Conservation (phyloP, 2,797 vertebrate genomes). For the Ciconia nigra region DNA sequence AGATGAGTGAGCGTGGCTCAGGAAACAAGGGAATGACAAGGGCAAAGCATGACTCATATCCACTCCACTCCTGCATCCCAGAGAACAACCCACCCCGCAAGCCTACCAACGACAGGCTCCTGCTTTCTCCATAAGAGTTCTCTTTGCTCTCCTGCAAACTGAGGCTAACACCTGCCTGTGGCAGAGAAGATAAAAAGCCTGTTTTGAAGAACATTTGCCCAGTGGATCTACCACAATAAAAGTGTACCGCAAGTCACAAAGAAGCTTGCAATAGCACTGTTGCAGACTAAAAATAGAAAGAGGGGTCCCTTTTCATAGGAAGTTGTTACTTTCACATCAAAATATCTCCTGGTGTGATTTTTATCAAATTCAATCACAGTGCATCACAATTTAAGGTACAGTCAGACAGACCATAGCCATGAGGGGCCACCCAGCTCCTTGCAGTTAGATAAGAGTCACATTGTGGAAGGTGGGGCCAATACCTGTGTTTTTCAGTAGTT, state of each 20-base stretch:
- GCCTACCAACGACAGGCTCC: background rate
- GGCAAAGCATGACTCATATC: slow-evolving; percentile 18
- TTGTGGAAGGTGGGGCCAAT: background rate
- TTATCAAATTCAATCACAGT: background rate
- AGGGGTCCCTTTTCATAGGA: background rate
- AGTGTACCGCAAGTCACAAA: background rate
- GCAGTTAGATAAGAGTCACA: background rate
- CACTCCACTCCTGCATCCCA: background rate
- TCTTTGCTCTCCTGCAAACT: background rate
- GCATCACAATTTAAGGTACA: background rate
- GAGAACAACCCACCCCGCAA: background rate
- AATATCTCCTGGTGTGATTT: background rate
- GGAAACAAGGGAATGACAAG: slow-evolving; percentile 31
- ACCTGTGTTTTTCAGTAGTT: background rate
- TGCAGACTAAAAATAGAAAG: background rate
- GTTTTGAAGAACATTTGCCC: background rate
- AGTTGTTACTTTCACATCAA: background rate
- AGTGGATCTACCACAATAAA: background rate
- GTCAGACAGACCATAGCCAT: background rate
- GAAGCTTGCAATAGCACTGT: background rate
- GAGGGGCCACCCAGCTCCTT: background rate
- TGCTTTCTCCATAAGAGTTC: background rate
- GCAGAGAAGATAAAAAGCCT: background rate
- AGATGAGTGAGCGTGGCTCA: background rate
- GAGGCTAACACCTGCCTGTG: background rate